A percentile compares a stretch with the other conserved stretches of the same genome.
Evolutionary conservation across 1,140 invertebrate genomes (phyloP).

Genomic region (Cephus cinctus): DNA sequence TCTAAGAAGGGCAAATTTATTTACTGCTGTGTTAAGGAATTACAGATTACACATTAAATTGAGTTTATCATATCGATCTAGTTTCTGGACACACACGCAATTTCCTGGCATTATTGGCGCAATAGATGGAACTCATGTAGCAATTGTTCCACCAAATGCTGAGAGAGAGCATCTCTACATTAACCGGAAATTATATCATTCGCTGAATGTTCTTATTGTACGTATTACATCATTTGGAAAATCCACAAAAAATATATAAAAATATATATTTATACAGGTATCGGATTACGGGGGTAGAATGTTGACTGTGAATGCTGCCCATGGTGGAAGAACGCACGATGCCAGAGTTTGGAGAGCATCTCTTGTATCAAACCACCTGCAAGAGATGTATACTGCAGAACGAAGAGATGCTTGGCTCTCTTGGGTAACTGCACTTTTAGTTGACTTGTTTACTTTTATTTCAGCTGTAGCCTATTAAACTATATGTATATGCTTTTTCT

Average conservation of each 20-base stretch:
- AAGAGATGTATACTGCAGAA: background rate
- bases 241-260: too few relatives aligned
- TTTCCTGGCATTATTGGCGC: constrained; percentile 32
- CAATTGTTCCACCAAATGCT: constrained; percentile 18
- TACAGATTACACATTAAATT: background rate
- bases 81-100: constrained; percentile 24
- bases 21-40: background rate
- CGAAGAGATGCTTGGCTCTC: background rate
- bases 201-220: constrained; percentile 26
- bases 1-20: background rate
- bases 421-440: too few relatives aligned
- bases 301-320: background rate
- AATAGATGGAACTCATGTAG: constrained; percentile 35
- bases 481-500: background rate
- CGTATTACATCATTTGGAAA: constrained; percentile 10
- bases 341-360: background rate
- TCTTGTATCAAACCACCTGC: background rate
- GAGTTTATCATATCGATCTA: background rate
- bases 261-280: too few relatives aligned
- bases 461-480: too few relatives aligned
- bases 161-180: constrained; percentile 26
- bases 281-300: constrained; percentile 2
- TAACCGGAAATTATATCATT: constrained; percentile 26
- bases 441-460: too few relatives aligned
- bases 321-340: background rate